Evolutionary conservation across 2,888 invertebrate genomes (phyloP), one percentile per base, ranked within the genome.

Genomic region (Corythucha ciliata): DNA sequence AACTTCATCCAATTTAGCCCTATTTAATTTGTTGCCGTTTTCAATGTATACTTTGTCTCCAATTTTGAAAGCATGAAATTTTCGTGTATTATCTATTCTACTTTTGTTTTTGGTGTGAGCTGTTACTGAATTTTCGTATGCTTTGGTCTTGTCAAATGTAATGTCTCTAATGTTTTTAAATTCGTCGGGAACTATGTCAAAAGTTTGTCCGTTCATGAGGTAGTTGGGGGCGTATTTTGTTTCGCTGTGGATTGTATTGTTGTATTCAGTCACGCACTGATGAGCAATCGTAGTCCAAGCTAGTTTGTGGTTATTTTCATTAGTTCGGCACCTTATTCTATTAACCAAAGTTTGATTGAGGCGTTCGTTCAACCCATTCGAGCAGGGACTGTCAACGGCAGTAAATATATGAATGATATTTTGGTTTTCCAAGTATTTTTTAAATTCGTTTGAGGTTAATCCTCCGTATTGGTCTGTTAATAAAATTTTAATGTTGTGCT

Each of bases 401-500:
- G 59, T 57, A 33, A 55, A 58, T 36, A 57, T 53, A 10, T 56
- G 41, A 45, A 48, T 44, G 33, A 59, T 48, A 16, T 57, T 48
- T 16, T 60, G 46, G n/a, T 40, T 24, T 26, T 57, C 55, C 48
- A 61, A 26, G 49, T 55, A 61, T 24, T 58, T 16, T 45, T 62
- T 61, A 37, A 62, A 62, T 32, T 61, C 57, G 44, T 26, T 48
- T 2, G 61, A 63, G 37, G 60, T 59, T 27, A 62, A 59, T 7
- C 61, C 60, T 8, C 57, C 40, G 50, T 63, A 63, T 55, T 62
- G 61, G 50, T 61, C 58, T n/a, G 56, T 44, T 8, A 59, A 53
- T 21, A 62, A 7, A 24, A 25, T 56, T 20, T 51, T 39, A 22
- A 36, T 25, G n/a, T n/a, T n/a, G n/a, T n/a, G n/a, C 6, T 16